Evolutionary conservation across 2,797 vertebrate genomes (phyloP).

Genomic region (Xiphophorus birchmanni): DNA sequence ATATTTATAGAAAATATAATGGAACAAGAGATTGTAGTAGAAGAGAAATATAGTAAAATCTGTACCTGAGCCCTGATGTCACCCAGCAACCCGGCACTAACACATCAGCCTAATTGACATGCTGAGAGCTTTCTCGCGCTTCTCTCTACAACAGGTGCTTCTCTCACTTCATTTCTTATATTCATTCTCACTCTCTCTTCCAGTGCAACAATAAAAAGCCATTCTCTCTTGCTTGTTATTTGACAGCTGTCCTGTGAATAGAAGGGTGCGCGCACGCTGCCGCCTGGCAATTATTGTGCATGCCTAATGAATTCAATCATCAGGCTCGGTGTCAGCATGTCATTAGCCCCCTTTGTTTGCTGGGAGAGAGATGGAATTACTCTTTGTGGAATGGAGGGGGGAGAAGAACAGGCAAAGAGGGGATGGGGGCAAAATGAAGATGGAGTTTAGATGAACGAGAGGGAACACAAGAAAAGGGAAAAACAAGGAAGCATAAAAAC

Average conservation of each 20-base stretch:
- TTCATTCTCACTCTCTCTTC: slow-evolving; percentile 51
- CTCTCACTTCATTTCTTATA: slow-evolving; percentile 43
- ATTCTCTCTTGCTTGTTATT: slow-evolving; percentile 74
- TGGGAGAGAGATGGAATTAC: slow-evolving; percentile 71
- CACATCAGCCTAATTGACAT: slow-evolving; percentile 64
- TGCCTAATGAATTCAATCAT: slow-evolving; percentile 82
- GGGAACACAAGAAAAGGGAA: slow-evolving; percentile 21
- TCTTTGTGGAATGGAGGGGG: slow-evolving; percentile 47
- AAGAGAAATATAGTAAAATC: neutral
- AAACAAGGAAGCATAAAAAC: slow-evolving; percentile 14
- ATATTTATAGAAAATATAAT: neutral
- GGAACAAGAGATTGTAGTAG: neutral
- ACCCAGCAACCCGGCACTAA: slow-evolving; percentile 36
- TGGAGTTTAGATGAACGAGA: slow-evolving; percentile 14
- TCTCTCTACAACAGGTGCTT: slow-evolving; percentile 67
- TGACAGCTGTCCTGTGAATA: slow-evolving; percentile 82
- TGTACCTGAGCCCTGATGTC: slow-evolving; percentile 42
- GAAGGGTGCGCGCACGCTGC: slow-evolving; percentile 63
- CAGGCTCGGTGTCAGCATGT: slow-evolving; percentile 77
- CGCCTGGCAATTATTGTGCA: slow-evolving; percentile 74
- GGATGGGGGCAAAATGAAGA: slow-evolving; percentile 21
- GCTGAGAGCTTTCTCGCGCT: slow-evolving; percentile 42
- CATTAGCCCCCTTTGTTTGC: slow-evolving; percentile 79
- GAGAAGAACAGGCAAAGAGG: slow-evolving; percentile 23
- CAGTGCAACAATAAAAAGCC: slow-evolving; percentile 72